phyloP scores from a whole-genome alignment of 92 coral and sea anemone genomes.

The Zoanthus solanderi region DNA sequence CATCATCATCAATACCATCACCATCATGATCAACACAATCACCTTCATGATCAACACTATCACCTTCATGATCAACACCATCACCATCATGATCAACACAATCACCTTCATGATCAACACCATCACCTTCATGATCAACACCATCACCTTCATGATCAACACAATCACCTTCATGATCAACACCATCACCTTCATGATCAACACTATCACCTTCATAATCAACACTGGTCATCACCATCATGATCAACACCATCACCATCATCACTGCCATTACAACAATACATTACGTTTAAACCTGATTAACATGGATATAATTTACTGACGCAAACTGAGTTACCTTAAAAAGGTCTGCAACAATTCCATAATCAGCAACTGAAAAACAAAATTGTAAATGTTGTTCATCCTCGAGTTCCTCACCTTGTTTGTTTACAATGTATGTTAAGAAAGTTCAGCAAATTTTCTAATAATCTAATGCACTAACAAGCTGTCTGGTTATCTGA shows the following conservation, averaged over 20 bases:
- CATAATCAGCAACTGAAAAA: slow-evolving; percentile 92
- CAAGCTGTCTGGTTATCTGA: too few species aligned
- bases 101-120: not conserved
- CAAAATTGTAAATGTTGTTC: not conserved
- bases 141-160: not conserved
- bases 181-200: not conserved
- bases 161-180: not conserved
- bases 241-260: not conserved
- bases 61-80: not conserved
- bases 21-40: not conserved
- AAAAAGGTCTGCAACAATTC: slow-evolving; percentile 96
- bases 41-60: not conserved
- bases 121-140: not conserved
- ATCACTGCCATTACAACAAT: not conserved
- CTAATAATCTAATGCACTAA: too few species aligned
- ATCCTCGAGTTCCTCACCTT: not conserved
- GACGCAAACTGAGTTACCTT: slow-evolving; percentile 60
- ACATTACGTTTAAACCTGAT: not conserved
- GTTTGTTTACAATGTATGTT: not conserved
- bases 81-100: not conserved
- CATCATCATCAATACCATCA: not conserved
- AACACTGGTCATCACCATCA: not conserved
- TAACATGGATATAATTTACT: not conserved
- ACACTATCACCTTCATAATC: not conserved
- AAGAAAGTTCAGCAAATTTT: too few species aligned